Evolutionary conservation across 2,113 vertebrate species (phyloP), one percentile per base, ranked within the genome.

Genomic region (Physeter macrocephalus): DNA sequence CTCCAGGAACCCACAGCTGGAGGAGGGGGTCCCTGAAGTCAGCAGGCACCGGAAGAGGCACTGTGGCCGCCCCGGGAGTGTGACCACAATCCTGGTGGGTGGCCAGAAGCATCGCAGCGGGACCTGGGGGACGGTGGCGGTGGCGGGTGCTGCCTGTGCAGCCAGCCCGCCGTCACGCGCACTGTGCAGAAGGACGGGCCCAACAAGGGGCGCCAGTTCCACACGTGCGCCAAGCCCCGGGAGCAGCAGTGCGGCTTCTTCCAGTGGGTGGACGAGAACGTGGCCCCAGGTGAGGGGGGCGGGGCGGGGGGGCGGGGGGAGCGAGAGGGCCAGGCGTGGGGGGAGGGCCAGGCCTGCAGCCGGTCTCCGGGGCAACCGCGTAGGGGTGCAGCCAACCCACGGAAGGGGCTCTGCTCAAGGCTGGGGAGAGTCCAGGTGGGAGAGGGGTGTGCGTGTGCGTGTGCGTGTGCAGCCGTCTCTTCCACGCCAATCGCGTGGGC

Each of bases 221-320:
- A 99, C 98, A 99, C 99, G 0, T 99, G 99, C 41, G 94, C 99
- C 59, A 99, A 99, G 87, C 99, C 99, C 0, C 97, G 99, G 3
- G 99, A 99, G 6, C 99, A 99, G 98, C 99, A 99, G 97, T 99
- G 99, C 0, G 99, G 99, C 95, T 99, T 99, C 98, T 99, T 99
- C 97, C 99, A 99, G 98, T 99, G 99, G 99, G 99, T 97, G 0
- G 99, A 99, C 2, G 99, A 99, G 98, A 99, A 99, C 1, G 1
- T 84, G 3, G 98, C 98, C 17, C 98, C 99, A 98, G 99, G 99
- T 99, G 94, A 95, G 97, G 57, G 3, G 61, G 27, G 27, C 27
- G 36, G 1, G 2, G 13, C 13, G 8, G 18, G 7, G 27, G 61
- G 12, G 29, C 0, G 6, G 31, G 21, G 34, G 12, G 11, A 20